phyloP scores from a whole-genome alignment of 2,888 invertebrate genomes.

The Melinopterus prodromus region DNA sequence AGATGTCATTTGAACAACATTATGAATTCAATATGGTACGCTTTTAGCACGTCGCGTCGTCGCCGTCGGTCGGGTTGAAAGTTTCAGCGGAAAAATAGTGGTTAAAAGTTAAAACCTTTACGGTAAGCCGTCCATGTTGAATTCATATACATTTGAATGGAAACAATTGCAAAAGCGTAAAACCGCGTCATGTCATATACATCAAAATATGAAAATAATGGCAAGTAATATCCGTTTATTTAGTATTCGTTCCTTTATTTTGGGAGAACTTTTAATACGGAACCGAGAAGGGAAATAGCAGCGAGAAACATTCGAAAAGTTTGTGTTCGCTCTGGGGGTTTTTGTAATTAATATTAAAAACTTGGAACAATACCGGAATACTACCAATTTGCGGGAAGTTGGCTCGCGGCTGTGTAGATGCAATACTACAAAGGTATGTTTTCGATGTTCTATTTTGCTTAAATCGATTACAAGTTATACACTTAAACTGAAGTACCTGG shows the following conservation, averaged over 20 bases:
- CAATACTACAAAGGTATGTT: background rate
- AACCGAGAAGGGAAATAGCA: background rate
- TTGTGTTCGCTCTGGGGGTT: background rate
- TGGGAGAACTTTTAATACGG: background rate
- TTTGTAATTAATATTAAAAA: background rate
- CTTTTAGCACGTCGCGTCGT: background rate
- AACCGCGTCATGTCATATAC: too few relatives aligned
- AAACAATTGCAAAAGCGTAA: background rate
- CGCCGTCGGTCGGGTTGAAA: background rate
- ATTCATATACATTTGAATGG: background rate
- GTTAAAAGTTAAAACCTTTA: background rate
- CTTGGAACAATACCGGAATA: background rate
- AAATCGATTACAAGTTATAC: background rate
- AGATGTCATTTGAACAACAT: background rate
- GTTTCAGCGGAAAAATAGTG: background rate
- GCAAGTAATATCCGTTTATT: background rate
- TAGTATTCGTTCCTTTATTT: background rate
- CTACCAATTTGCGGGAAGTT: background rate
- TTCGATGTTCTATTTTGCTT: background rate
- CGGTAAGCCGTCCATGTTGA: background rate
- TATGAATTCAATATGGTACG: background rate
- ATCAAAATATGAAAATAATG: background rate
- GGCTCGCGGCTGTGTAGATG: background rate
- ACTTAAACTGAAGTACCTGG: background rate
- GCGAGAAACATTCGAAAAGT: background rate